phyloP scores from a whole-genome alignment of 2,113 vertebrate genomes.

The Sapajus apella region DNA sequence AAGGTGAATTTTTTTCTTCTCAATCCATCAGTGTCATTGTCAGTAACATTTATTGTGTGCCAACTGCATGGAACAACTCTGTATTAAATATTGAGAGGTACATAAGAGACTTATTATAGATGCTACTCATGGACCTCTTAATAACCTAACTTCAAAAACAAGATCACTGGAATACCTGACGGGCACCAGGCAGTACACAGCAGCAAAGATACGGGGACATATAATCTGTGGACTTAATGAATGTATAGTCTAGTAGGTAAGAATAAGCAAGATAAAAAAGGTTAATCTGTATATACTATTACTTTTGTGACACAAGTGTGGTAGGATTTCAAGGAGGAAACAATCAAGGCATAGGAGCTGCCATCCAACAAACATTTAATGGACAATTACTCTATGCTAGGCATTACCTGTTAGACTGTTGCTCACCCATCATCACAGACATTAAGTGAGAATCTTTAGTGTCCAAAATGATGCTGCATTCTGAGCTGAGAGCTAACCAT shows the following conservation, averaged over 20 bases:
- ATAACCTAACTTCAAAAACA: background rate
- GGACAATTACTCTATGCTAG: background rate
- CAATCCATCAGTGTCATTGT: background rate
- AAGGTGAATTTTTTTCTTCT: background rate
- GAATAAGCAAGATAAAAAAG: background rate
- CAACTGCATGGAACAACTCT: background rate
- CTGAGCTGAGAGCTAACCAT: background rate
- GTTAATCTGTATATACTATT: background rate
- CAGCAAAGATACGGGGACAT: background rate
- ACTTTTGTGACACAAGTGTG: background rate
- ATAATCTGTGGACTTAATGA: background rate
- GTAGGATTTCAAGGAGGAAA: background rate
- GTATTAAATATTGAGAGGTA: background rate
- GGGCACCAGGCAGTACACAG: background rate
- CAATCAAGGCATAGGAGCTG: background rate
- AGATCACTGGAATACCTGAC: background rate
- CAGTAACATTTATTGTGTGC: slow-evolving; percentile 40
- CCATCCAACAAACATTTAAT: background rate
- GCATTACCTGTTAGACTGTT: background rate
- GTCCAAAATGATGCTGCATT: background rate
- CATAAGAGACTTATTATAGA: background rate
- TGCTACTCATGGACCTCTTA: background rate
- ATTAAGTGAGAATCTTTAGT: background rate
- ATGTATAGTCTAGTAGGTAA: background rate
- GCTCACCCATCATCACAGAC: background rate